Base-by-base conservation (phyloP, 2,797 vertebrate genomes). In the Falco berigora region DNA sequence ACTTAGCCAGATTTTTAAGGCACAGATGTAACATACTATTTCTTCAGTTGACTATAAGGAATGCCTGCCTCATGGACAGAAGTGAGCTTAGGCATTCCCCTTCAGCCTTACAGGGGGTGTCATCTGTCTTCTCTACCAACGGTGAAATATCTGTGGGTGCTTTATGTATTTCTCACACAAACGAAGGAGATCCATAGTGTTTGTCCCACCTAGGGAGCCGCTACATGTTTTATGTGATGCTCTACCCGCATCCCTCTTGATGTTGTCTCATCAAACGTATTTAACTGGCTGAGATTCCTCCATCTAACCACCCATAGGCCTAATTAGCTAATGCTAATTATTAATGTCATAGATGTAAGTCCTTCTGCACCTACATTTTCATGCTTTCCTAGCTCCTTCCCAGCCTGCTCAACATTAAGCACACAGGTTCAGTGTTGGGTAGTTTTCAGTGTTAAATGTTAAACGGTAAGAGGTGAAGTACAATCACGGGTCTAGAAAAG, bases 151-250 rank as follows among this genome's bases (percentile, higher is more conserved):
- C 50, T 74, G 32, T n/a, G 24, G 3, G 14, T 32, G 8, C 28
- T 50, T 28, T 52, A 16, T 16, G 0, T 36, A 34, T 32, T 55
- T 71, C 50, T 75, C 32, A 52, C 16, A 52, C 10, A 75, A 32
- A 49, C 7, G 19, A 44, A 77, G n/a, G 73, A 17, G 28, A 46
- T n/a, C 18, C 9, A 0, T 4, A 5, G 8, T 2, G 0, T 19
- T 84, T 9, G 23, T 81, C 38, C 42, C 32, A 83, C 14, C 55
- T 25, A 22, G 15, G 19, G 34, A 56, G 46, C 15, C 1, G 0
- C 38, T n/a, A n/a, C 34, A 30, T 46, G 32, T 19, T n/a, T 58
- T 25, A 28, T 7, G 20, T 8, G 40, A 21, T 24, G 59, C 46
- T 28, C 40, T 61, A 12, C 4, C n/a, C 36, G 4, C 1, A 3